Evolutionary conservation across 53 echinoderm and acorn worm species (phyloP), one percentile per base, ranked within the genome.

Genomic region (Zoroaster sp.): DNA sequence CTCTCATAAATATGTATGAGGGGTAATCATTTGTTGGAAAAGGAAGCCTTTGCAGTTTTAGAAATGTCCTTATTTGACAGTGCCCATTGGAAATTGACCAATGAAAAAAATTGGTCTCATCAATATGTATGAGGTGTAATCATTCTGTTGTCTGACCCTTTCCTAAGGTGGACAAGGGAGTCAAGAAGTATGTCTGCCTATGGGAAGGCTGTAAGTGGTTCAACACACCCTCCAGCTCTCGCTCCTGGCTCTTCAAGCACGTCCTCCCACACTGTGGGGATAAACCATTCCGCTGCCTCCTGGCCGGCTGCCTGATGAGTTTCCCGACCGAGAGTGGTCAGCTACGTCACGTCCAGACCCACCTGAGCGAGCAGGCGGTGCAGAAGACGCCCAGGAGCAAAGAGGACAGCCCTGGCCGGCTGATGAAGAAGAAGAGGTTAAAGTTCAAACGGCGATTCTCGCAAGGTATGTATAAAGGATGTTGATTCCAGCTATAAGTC

Each of bases 191-290:
- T 72, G 90, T 97, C 20, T 97, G 95, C 37, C 83, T 97, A 28
- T 97, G 95, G 95, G 98, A 98, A 4, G 94, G 95, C 80, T 98
- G 98, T 54, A 98, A 95, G 49, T 95, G 95, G 18, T 95, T 94
- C 85, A 98, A 98, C 44, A 95, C 91, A 0, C 98, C 98, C 2
- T 98, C 98, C 7, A 92, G 89, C 41, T 96, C 95, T 7, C 88
- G 89, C 1, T 94, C 91, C 42, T 98, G 98, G 98, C 85, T 98
- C 31, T 87, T 93, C 38, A 94, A 95, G 51, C 98, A 95, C 41
- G 89, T 97, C 35, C 37, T 98, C 40, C 86, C 80, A n/a, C 98
- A 98, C 91, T 96, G 95, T 28, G 98, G 98, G 3, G 98, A 92
- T 41, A 92, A 93, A 52, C 98, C 95, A 11, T 98, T 98, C 88